Evolutionary conservation across 2,888 invertebrate species (phyloP), one percentile per base, ranked within the genome.

Genomic region (Eristalis arbustorum): DNA sequence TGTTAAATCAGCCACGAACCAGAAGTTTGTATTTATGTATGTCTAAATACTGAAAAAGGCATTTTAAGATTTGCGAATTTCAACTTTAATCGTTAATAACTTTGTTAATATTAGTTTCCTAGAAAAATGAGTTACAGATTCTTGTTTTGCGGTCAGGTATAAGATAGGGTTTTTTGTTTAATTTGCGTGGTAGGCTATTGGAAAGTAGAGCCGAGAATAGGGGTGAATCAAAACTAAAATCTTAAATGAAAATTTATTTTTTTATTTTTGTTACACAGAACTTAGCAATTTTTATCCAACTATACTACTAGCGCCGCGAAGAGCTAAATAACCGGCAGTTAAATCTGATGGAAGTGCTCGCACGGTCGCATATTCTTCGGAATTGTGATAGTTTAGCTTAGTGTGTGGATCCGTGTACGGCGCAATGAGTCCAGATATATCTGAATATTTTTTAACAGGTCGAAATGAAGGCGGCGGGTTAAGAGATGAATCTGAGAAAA

Each of bases 401-500:
- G 97, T 98, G 91, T 97, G 97, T 3, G 98, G 97, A 93, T 98
- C 98, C 88, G 96, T 96, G 90, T 98, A 98, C 14, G 96, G 96
- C 28, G 98, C 96, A 61, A 96, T 95, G 40, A 98, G 92, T 0
- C 98, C 98, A 74, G 98, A 98, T 88, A 98, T 96, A 91, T 98
- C 98, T 0, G 98, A 98, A 92, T 98, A 98, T 90, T 98, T 98
- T 91, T 98, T 98, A 0, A 97, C 95, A 4, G 98, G 98, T 91
- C 95, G 96, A 91, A 98, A 97, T 49, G 98, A 97, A 56, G 98
- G 98, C 13, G 98, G 98, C 31, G 98, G 97, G 93, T 98, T 98
- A 88, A 98, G 96, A 28, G 96, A 96, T 90, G 96, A 96, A 93
- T 98, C 97, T 97, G 93, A 18, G 3, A 4, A 25, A 93, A 93